Base-by-base conservation (phyloP, 2,797 vertebrate species). In the Notolabrus celidotus region DNA sequence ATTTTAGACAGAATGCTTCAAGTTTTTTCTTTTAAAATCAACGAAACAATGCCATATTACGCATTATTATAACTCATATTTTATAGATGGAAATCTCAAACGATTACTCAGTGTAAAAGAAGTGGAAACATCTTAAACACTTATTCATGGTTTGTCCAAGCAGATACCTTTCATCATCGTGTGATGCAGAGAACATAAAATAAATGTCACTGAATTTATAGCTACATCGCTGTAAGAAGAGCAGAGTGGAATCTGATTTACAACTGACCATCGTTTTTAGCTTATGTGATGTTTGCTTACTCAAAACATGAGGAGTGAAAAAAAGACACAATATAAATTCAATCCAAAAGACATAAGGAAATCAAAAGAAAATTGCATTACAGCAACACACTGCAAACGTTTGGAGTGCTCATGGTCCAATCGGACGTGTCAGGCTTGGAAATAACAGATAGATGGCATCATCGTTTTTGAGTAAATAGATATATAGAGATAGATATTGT, bases 401-500 rank as follows among this genome's bases (percentile, higher is more conserved):
- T 77, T 66, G 67, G 85, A 89, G 71, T 72, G 83, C 85, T 86
- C 60, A 60, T 73, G 79, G 87, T 85, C 79, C 76, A 66, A 73
- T 83, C 83, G 80, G 66, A 87, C 43, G 53, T 82, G 83, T 76
- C 74, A 70, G 79, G 77, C 86, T 86, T 85, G 67, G 83, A 90
- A 86, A 90, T 56, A 53, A 89, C 78, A 82, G 85, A 89, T 87
- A 82, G 85, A 89, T 87, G 88, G 88, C 86, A 85, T 87, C 86
- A 90, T 89, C 92, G 9, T 84, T 87, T 93, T 89, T 87, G 89
- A 94, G 86, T 94, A 93, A 88, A 93, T 91, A 92, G 73, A 88
- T 89, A 93, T 90, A 93, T 88, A 91, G 83, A 88, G 92, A 92
- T 92, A 92, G 83, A 90, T 91, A 93, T 89, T 86, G 86, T 89